A percentile compares a stretch with the other conserved stretches of the same genome.
phyloP scores from a whole-genome alignment of 2,113 vertebrate species.

The Daubentonia madagascariensis region DNA sequence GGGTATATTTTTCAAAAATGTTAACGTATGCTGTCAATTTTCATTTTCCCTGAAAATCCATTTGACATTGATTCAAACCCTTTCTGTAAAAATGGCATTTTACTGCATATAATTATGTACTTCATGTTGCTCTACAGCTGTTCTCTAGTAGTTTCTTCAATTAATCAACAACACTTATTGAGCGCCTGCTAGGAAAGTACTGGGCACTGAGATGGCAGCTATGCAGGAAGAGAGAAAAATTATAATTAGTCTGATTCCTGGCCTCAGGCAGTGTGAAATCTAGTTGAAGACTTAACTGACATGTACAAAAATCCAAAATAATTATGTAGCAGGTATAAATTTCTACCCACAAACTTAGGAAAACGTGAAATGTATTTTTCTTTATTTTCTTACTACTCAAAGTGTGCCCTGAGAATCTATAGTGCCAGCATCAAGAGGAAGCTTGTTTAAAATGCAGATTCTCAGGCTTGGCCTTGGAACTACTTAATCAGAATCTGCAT shows the following conservation, averaged over 20 bases:
- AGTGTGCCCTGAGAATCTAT: background rate
- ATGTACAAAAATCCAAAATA: background rate
- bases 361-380: background rate
- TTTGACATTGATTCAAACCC: slow-evolving; percentile 49
- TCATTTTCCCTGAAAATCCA: slow-evolving; percentile 54
- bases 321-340: background rate
- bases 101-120: background rate
- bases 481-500: background rate
- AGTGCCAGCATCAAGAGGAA: background rate
- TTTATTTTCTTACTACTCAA: background rate
- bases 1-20: slow-evolving; percentile 22
- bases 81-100: slow-evolving; percentile 43
- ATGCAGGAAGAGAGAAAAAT: background rate
- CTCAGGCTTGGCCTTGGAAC: background rate
- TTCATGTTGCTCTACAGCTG: background rate
- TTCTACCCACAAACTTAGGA: background rate
- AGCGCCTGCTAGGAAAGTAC: background rate
- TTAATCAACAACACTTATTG: slow-evolving; percentile 16
- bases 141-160: background rate
- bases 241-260: background rate
- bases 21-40: slow-evolving; percentile 26
- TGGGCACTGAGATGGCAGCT: background rate
- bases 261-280: slow-evolving; percentile 14
- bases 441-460: background rate
- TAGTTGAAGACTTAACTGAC: slow-evolving; percentile 1